Percentiles rank a stretch among this genome's conserved stretches.
These are phyloP conservation scores for Chrysogorgia sp. DNA, from an alignment of 92 coral and sea anemone genomes.

Conservation along the genomic window DNA sequence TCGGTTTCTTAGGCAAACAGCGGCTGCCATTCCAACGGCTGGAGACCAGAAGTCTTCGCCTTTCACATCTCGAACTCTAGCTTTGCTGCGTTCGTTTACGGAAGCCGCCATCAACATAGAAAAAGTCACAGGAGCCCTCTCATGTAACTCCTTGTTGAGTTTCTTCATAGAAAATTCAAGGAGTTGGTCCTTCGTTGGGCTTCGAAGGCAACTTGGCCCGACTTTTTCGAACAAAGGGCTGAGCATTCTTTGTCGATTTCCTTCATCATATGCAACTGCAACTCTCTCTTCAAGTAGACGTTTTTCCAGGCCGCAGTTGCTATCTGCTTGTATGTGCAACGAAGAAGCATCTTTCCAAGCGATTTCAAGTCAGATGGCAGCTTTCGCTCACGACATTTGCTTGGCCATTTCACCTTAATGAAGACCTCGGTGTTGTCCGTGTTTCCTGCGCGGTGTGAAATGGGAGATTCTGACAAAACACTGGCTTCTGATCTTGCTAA, in stretches of 20 bases:
- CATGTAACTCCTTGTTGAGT: slow-evolving; percentile 45
- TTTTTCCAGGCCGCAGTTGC: slow-evolving; percentile 49
- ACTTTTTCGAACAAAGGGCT: slow-evolving; percentile 10
- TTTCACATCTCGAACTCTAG: slow-evolving; percentile 15
- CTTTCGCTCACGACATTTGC: slow-evolving; percentile 28
- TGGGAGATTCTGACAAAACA: too few species aligned
- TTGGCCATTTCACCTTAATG: slow-evolving; percentile 43
- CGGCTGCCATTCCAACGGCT: slow-evolving; percentile 81
- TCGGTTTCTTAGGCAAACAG: slow-evolving; percentile 60
- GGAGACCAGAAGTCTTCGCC: slow-evolving; percentile 48
- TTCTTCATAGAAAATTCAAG: slow-evolving; percentile 57
- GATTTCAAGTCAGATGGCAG: slow-evolving; percentile 44
- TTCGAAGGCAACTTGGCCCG: slow-evolving; percentile 62
- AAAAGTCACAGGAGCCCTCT: slow-evolving; percentile 65
- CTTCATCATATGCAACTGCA: slow-evolving; percentile 33
- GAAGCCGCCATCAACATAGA: slow-evolving; percentile 55
- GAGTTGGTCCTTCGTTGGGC: slow-evolving; percentile 62
- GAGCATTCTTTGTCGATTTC: slow-evolving; percentile 34
- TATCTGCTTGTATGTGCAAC: slow-evolving; percentile 53
- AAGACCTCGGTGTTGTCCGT: slow-evolving; percentile 9
- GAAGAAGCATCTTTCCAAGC: slow-evolving; percentile 39
- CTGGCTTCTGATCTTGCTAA: too few species aligned
- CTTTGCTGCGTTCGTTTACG: slow-evolving; percentile 46
- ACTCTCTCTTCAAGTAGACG: slow-evolving; percentile 19
- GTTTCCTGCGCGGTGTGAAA: too few species aligned